These are phyloP conservation scores for Microtus richardsoni DNA, from an alignment of 2,113 vertebrate species.

Conservation along the genomic window DNA sequence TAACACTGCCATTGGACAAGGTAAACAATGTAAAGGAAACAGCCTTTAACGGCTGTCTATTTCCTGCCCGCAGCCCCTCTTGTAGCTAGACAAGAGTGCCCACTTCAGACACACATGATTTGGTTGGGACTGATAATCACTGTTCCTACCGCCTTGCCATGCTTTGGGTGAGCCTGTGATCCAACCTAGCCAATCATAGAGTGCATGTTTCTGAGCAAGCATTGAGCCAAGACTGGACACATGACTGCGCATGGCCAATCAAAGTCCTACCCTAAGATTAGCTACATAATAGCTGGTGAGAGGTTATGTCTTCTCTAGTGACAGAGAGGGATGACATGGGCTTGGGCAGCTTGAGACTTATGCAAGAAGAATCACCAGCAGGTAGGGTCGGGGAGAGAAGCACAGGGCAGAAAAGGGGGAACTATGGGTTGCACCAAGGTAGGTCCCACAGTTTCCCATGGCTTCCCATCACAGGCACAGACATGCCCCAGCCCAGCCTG, in stretches of 20 bases:
- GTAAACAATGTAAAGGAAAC: too few species aligned
- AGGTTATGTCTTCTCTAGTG: neutral
- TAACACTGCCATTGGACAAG: neutral
- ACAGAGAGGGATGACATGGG: neutral
- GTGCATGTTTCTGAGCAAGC: neutral
- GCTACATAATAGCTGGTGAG: fast-evolving
- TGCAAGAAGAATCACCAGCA: neutral
- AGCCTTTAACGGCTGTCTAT: fast-evolving
- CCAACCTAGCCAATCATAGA: neutral
- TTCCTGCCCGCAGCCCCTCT: neutral
- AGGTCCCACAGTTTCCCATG: too few species aligned
- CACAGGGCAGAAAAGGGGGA: fast-evolving
- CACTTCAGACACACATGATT: neutral
- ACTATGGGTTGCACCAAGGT: neutral
- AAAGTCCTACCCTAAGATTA: neutral
- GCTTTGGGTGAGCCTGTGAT: neutral
- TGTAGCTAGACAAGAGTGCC: neutral
- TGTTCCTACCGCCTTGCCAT: neutral
- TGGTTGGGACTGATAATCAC: neutral
- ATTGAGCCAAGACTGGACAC: neutral
- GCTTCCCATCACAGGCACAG: neutral
- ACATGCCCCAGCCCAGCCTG: too few species aligned
- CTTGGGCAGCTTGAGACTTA: neutral
- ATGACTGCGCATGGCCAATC: neutral
- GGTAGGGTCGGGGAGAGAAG: too few species aligned